Conservation (phyloP, 2,888 invertebrate genomes). For the Amblyjoppa proteus region DNA sequence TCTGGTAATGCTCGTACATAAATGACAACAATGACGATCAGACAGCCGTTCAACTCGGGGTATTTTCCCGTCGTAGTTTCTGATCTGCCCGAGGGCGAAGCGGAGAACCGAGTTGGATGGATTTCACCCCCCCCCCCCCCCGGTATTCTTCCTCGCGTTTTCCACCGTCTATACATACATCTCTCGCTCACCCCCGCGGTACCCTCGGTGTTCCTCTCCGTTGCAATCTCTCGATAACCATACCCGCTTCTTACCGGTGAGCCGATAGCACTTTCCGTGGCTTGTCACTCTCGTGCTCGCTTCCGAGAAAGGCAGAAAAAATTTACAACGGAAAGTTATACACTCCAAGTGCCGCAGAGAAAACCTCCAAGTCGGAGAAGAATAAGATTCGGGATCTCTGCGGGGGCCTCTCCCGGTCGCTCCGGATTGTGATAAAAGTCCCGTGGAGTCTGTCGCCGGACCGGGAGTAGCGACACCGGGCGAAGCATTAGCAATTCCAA, state of each 20-base stretch:
- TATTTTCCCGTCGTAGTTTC: slow-evolving; percentile 60
- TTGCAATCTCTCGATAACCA: slow-evolving; percentile 73
- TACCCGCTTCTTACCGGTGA: slow-evolving; percentile 48
- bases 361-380: slow-evolving; percentile 26
- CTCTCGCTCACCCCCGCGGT: slow-evolving; percentile 81
- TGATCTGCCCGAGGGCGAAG: slow-evolving; percentile 65
- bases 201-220: slow-evolving; percentile 83
- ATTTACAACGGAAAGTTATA: slow-evolving; percentile 46
- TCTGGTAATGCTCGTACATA: slow-evolving; percentile 64
- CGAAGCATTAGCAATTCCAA: slow-evolving; percentile 80
- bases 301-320: slow-evolving; percentile 28
- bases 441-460: slow-evolving; percentile 35
- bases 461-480: slow-evolving; percentile 46
- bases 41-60: slow-evolving; percentile 71
- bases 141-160: slow-evolving; percentile 73
- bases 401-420: slow-evolving; percentile 47
- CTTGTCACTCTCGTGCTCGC: slow-evolving; percentile 41
- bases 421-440: slow-evolving; percentile 60
- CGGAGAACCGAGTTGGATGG: slow-evolving; percentile 81
- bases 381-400: slow-evolving; percentile 20
- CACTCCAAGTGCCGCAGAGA: slow-evolving; percentile 48
- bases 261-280: slow-evolving; percentile 48
- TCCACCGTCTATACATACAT: slow-evolving; percentile 59
- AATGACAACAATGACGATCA: slow-evolving; percentile 79
- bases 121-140: slow-evolving; percentile 78